Percentiles rank a stretch among this genome's conserved stretches.
Evolutionary conservation across 2,888 invertebrate species (phyloP).

Genomic region (Leptopilina syphax): DNA sequence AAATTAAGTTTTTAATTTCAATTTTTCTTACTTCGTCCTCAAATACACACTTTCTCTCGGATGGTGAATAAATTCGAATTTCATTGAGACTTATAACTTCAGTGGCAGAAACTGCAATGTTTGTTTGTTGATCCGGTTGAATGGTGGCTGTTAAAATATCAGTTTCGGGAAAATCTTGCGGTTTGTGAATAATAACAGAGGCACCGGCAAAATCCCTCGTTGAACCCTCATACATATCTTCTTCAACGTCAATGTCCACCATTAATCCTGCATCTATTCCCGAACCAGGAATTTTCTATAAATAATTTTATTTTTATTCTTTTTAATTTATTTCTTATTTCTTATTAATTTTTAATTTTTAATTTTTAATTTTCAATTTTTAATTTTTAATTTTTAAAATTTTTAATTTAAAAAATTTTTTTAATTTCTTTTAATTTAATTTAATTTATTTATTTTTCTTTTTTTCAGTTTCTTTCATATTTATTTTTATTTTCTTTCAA

Average conservation of each 20-base stretch:
- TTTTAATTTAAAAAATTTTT: not conserved
- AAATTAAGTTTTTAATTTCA: not conserved
- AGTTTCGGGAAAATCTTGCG: not conserved
- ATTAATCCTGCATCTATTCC: constrained; percentile 70
- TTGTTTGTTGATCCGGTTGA: not conserved
- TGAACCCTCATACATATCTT: not conserved
- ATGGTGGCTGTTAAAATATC: not conserved
- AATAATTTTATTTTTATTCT: not conserved
- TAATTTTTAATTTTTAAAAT: not conserved
- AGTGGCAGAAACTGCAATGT: not conserved
- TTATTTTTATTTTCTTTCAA: no score
- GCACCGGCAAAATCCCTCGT: not conserved
- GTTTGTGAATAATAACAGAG: not conserved
- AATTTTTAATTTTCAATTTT: not conserved
- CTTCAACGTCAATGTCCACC: constrained; percentile 67
- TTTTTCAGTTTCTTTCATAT: no score
- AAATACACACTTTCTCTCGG: not conserved
- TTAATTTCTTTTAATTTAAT: not conserved
- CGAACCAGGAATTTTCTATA: constrained; percentile 62
- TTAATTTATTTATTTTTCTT: not conserved
- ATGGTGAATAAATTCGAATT: not conserved
- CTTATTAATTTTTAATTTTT: no score
- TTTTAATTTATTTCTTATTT: not conserved
- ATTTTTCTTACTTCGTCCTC: not conserved
- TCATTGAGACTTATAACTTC: not conserved